phyloP scores from a whole-genome alignment of 2,797 vertebrate genomes.

The Chiloscyllium punctatum region DNA sequence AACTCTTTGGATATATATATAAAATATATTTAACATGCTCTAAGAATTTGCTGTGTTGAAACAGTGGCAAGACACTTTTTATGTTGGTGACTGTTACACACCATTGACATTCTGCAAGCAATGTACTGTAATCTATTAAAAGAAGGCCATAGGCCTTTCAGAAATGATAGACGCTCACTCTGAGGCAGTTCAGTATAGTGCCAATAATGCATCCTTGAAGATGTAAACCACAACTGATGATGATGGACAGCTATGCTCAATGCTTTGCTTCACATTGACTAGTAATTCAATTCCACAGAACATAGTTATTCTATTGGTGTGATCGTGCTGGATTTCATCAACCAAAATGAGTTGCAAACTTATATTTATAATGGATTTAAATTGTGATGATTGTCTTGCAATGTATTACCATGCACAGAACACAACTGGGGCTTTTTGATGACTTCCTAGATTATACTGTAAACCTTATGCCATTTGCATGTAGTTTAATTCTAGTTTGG shows the following conservation, averaged over 20 bases:
- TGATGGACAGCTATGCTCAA: not conserved
- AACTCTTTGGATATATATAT: not conserved
- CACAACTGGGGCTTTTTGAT: not conserved
- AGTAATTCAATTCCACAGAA: not conserved
- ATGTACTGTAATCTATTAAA: not conserved
- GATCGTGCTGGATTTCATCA: not conserved
- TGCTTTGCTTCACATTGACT: not conserved
- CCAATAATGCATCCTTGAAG: not conserved
- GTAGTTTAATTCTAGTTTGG: not conserved
- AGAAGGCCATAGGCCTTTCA: not conserved
- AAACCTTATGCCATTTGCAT: not conserved
- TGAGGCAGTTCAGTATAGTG: not conserved
- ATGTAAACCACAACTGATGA: not conserved
- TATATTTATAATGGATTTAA: not conserved
- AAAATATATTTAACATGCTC: not conserved
- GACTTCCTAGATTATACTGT: not conserved
- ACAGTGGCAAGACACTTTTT: not conserved
- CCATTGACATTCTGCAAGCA: not conserved
- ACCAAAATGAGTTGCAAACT: not conserved
- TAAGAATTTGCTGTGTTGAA: not conserved
- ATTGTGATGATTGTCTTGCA: not conserved
- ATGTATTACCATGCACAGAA: not conserved
- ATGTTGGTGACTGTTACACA: too few species aligned
- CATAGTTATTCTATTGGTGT: not conserved
- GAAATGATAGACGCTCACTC: not conserved